Conservation (phyloP, 2,888 invertebrate species). For the Congeria kusceri region DNA sequence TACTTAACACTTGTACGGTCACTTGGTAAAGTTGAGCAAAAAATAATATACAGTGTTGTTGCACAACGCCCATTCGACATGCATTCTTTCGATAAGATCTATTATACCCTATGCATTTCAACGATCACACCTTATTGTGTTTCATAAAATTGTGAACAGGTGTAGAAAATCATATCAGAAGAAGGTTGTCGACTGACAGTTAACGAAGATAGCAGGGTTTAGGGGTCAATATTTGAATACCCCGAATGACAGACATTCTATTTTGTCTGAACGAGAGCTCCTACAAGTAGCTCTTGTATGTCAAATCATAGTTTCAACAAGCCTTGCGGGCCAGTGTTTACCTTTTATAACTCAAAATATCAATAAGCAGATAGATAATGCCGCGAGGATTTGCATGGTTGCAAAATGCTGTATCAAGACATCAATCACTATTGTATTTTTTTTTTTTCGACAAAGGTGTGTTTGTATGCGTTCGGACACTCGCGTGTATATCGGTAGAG, state of each 20-base stretch:
- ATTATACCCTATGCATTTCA: too few species aligned
- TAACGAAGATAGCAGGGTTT: neutral
- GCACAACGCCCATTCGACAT: too few species aligned
- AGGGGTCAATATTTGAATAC: conserved; percentile 30
- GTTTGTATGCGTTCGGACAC: too few species aligned
- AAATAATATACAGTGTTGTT: too few species aligned
- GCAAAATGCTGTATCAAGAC: too few species aligned
- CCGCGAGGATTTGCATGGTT: neutral
- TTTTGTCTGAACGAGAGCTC: neutral
- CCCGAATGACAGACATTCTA: conserved; percentile 9
- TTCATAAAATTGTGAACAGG: neutral
- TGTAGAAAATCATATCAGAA: neutral
- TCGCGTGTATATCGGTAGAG: too few species aligned
- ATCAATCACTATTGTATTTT: too few species aligned
- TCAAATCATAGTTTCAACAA: neutral
- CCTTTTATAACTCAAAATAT: neutral
- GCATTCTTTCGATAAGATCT: too few species aligned
- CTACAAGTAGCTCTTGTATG: conserved; percentile 1
- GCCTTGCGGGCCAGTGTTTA: neutral
- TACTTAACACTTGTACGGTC: too few species aligned
- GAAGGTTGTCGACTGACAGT: conserved; percentile 1
- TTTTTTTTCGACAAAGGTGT: too few species aligned
- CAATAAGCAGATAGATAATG: conserved; percentile 8
- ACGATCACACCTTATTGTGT: too few species aligned
- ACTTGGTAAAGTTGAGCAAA: too few species aligned